phyloP scores from a whole-genome alignment of 2,797 vertebrate genomes.

The Xenops minutus region DNA sequence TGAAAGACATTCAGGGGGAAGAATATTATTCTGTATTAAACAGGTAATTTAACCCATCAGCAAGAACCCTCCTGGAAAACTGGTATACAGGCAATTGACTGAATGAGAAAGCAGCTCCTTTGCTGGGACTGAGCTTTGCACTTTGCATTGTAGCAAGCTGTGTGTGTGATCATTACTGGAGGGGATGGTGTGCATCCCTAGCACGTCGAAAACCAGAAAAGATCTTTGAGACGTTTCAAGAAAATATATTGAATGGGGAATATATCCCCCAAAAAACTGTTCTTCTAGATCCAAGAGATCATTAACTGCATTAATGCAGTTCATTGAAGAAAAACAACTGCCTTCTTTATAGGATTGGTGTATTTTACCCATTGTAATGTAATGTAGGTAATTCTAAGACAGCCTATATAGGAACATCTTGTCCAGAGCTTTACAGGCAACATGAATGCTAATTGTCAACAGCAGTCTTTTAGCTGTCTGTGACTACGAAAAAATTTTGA shows the following conservation, averaged over 20 bases:
- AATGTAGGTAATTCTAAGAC: background rate
- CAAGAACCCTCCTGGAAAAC: background rate
- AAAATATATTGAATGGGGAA: background rate
- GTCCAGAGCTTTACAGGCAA: background rate
- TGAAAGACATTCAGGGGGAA: background rate
- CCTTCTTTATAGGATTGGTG: rapidly evolving
- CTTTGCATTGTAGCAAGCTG: background rate
- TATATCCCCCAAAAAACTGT: background rate
- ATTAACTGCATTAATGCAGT: background rate
- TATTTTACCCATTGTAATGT: background rate
- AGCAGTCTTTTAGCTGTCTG: background rate
- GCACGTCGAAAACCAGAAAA: background rate
- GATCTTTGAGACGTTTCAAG: background rate
- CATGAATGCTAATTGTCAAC: background rate
- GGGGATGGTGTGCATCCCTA: background rate
- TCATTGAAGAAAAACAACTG: background rate
- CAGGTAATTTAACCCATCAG: background rate
- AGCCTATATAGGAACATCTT: background rate
- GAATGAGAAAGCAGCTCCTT: background rate
- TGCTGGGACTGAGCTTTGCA: background rate
- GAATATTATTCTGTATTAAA: background rate
- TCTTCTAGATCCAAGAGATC: background rate
- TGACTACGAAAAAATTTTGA: background rate
- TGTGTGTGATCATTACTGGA: background rate
- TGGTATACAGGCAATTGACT: background rate